Evolutionary conservation across 2,888 invertebrate species (phyloP).

Genomic region (Eupithecia insigniata): DNA sequence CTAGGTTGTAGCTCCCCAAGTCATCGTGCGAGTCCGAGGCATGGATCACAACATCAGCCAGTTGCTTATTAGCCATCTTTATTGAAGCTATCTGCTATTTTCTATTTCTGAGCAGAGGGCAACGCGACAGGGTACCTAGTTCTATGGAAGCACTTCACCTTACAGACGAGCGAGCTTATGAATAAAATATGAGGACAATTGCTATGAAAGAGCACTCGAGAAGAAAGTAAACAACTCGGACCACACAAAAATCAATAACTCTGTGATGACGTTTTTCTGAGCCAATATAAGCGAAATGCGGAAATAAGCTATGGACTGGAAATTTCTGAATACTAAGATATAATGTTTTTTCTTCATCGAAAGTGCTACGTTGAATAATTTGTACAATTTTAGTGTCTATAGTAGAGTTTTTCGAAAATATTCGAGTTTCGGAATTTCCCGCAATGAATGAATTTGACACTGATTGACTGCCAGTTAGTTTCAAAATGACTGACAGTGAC

Average conservation of each 20-base stretch:
- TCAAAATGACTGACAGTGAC: neutral
- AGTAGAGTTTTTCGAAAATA: neutral
- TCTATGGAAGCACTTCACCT: neutral
- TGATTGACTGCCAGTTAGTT: neutral
- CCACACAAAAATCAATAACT: slow-evolving; percentile 25
- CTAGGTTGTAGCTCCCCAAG: slow-evolving; percentile 57
- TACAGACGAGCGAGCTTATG: neutral
- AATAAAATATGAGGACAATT: neutral
- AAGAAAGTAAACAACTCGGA: slow-evolving; percentile 29
- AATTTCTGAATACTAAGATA: neutral
- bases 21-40: slow-evolving; percentile 58
- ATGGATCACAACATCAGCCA: slow-evolving; percentile 71
- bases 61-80: slow-evolving; percentile 65
- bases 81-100: neutral
- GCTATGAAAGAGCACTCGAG: slow-evolving; percentile 3
- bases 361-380: neutral
- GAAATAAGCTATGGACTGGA: neutral
- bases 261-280: slow-evolving; percentile 4
- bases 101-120: neutral
- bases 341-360: neutral
- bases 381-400: no score
- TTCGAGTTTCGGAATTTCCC: neutral
- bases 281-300: neutral
- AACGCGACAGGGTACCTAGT: no score
- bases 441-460: neutral